Base-by-base conservation (phyloP, 2,888 invertebrate species). In the Pachymerium ferrugineum region DNA sequence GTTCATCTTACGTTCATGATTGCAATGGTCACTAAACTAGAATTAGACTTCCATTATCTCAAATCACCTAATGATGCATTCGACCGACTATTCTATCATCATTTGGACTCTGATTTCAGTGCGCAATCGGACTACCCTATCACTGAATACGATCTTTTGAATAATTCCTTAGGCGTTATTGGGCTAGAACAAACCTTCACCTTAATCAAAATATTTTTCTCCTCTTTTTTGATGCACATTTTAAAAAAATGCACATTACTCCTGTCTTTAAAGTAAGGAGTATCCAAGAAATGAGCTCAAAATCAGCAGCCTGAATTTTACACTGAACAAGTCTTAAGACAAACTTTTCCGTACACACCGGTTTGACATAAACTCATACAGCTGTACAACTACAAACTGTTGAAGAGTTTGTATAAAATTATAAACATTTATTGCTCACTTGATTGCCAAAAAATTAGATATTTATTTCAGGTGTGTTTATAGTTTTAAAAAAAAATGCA, bases 1-100 rank as follows among this genome's bases (percentile, higher is more conserved):
- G 22, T 47, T 47, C 22, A 47, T 47, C 8, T 47, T 22, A 38
- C 3, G 38, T 12, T 22, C 47, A 19, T 42, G 14, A 42, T 47
- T 47, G 47, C 47, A 47, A 19, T 47, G 47, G 47, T 47, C 47
- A 47, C 47, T 47, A 47, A 47, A 22, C 1, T 47, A 47, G 47
- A 47, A 47, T 47, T 47, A 47, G n/a, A 42, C 42, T 42, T 42
- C 42, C 42, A 47, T 47, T n/a, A n/a, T 47, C 47, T 22, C 47
- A 16, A 47, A 47, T 47, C 47, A 22, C 47, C 47, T 47, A 47
- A 47, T 47, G 16, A 47, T 47, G 47, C 16, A 22, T 47, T 47
- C 22, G 47, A 47, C 47, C 47, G 22, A 47, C 47, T 47, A n/a
- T n/a, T n/a, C n/a, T n/a, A 47, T 47, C 47, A 47, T 47, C 47